Conservation (phyloP, 1,140 invertebrate species). For the Cydia splendana region DNA sequence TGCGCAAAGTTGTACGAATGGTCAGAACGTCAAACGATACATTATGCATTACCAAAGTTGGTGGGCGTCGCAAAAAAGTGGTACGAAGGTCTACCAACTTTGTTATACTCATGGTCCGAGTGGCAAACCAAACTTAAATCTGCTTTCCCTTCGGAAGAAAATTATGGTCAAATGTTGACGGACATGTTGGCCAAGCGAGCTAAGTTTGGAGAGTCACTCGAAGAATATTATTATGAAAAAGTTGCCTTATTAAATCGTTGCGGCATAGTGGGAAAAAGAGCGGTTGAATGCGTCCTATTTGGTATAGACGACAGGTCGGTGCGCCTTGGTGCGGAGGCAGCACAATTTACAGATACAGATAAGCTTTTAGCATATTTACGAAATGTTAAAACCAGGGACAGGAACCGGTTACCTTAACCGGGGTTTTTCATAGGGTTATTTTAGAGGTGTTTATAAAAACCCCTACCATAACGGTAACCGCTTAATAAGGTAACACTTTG, state of each 20-base stretch:
- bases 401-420: no score
- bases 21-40: constrained; percentile 2
- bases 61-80: constrained; percentile 36
- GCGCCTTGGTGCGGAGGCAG: constrained; percentile 25
- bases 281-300: constrained; percentile 31
- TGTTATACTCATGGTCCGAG: constrained; percentile 39
- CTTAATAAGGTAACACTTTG: no score
- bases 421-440: no score
- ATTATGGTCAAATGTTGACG: constrained; percentile 33
- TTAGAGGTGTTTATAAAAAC: no score
- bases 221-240: constrained; percentile 35
- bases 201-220: constrained; percentile 32
- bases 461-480: no score
- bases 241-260: constrained; percentile 28
- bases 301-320: constrained; percentile 30
- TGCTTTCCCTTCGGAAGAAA: constrained; percentile 37
- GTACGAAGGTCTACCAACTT: constrained; percentile 40
- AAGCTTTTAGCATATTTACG: constrained; percentile 7
- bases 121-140: constrained; percentile 40
- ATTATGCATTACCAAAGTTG: constrained; percentile 35
- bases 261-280: constrained; percentile 24
- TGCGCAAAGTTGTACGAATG: constrained; percentile 17
- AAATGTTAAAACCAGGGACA: constrained; percentile 27
- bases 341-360: constrained; percentile 27
- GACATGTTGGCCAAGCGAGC: constrained; percentile 30